Base-by-base conservation (phyloP, 2,113 vertebrate species). In the Corythaixoides concolor region DNA sequence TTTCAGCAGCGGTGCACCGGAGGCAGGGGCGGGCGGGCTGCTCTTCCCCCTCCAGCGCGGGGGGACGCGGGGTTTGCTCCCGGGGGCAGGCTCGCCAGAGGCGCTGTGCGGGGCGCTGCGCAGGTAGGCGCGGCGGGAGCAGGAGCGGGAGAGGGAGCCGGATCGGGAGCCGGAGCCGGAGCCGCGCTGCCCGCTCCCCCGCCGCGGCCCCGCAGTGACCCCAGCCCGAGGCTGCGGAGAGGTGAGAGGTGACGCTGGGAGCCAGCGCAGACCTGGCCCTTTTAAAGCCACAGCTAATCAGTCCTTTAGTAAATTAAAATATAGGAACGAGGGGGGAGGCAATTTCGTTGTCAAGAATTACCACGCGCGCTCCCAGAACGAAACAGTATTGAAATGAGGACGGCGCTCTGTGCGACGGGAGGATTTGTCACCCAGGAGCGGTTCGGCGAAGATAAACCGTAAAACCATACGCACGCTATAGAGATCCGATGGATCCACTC, bases 231-330 rank as follows among this genome's bases (percentile, higher is more conserved):
- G 85, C 91, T 88, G 95, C 74, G 26, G 33, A 52, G 94, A 97
- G 95, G 94, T 95, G 95, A 96, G 96, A 96, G 97, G 97, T 96
- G 95, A 95, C 78, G 59, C 95, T 37, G 87, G n/a, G 74, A 96
- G 91, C 92, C 58, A 58, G 90, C n/a, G 39, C 94, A 76, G 94
- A 88, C 87, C 93, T 89, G 96, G 95, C 93, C 95, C 93, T 96
- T 96, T 92, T 80, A 94, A 95, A 96, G 95, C 94, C 93, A 35
- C 95, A 94, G 94, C 89, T 97, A 95, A 95, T 97, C 95, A 97
- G 83, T 89, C 94, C 94, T 97, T 90, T 33, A 17, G 86, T 95
- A 96, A 95, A 96, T 97, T 95, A 93, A 97, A 95, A 86, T 32
- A 32, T 81, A 78, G 95, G 90, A 55, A 93, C 72, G 90, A 81